phyloP scores from a whole-genome alignment of 2,888 invertebrate genomes.

The Lacanobia wlatinum region DNA sequence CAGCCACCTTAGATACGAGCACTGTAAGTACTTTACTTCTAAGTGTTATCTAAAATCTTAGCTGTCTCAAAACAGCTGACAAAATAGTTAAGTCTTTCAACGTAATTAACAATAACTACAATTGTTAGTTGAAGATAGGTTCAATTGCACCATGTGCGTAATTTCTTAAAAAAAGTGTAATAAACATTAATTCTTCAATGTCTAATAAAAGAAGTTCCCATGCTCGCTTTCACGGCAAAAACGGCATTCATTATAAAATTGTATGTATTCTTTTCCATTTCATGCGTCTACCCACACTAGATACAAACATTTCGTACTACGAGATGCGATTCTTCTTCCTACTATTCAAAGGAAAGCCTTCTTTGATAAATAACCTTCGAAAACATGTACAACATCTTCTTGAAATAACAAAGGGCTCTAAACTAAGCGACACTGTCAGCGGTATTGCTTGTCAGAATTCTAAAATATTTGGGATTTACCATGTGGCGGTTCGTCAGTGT shows the following conservation, averaged over 20 bases:
- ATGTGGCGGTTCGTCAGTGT: too few species aligned
- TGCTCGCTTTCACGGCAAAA: conserved; percentile 63
- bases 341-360: not conserved
- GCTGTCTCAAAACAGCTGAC: not conserved
- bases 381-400: not conserved
- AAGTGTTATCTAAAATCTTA: not conserved
- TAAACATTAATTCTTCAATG: conserved; percentile 52
- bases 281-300: not conserved
- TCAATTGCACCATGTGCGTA: conserved; percentile 35
- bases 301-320: not conserved
- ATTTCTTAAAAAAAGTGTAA: conserved; percentile 44
- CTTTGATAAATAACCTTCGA: not conserved
- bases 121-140: not conserved
- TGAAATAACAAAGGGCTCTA: not conserved
- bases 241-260: conserved; percentile 45
- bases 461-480: not conserved
- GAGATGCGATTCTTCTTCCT: not conserved
- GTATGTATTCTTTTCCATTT: conserved; percentile 49
- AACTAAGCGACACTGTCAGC: not conserved
- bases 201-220: conserved; percentile 61
- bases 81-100: not conserved
- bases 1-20: not conserved
- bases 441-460: not conserved
- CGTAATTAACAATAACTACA: not conserved
- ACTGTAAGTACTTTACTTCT: not conserved